Base-by-base conservation (phyloP, 1,140 invertebrate species). In the Camponotus vicinus region DNA sequence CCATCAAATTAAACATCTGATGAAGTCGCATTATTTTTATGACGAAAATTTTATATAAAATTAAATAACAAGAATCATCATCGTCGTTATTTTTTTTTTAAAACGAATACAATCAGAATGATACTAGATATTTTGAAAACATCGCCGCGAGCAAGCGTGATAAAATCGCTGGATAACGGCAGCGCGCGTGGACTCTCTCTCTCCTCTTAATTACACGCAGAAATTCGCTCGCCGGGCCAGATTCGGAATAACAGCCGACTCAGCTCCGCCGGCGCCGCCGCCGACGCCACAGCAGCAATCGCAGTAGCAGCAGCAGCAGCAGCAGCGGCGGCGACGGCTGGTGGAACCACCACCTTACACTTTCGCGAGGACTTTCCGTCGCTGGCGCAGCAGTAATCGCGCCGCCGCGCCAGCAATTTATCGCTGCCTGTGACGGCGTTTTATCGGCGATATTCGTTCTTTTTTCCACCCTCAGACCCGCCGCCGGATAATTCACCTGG, bases 331-430 rank as follows among this genome's bases (percentile, higher is more conserved):
- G 55, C 52, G 40, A 61, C 67, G 34, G 45, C 21, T 49, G 66
- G 6, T 71, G 55, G 49, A 71, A 27, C 79, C 69, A 73, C 52
- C 69, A 83, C 69, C 79, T 83, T 83, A 73, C 70, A 83, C 79
- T 73, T 70, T 73, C 79, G 55, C 69, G 59, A 80, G 84, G 84
- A 82, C 86, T 89, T 89, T 88, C 82, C 82, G 82, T 86, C 69
- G 86, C 88, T 89, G 88, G 88, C 86, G 88, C 86, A 88, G 88
- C 88, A 89, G 88, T 89, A 89, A 89, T 89, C 88, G 88, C 66
- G 59, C 88, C 82, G 88, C 87, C 82, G 71, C 88, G n/a, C 69
- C 63, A 57, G 40, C 88, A 88, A 89, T 89, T 89, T 89, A 89
- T 89, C 87, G 78, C 49, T 40, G 66, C 37, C 78, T 52, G 66